Conservation (phyloP, 2,113 vertebrate genomes). For the Puntigrus tetrazona region DNA sequence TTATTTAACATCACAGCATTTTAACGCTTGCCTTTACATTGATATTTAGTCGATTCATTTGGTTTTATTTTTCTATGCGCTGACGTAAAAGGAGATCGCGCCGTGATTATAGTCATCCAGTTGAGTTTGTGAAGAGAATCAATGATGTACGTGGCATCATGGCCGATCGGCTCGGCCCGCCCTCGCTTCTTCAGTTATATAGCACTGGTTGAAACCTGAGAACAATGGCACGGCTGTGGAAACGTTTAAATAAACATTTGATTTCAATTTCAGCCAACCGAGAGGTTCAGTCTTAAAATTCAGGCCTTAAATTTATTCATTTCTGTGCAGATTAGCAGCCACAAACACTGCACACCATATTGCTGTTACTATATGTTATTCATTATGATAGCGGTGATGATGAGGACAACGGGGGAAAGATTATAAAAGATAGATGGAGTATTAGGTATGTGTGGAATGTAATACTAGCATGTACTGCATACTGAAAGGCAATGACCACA, state of each 20-base stretch:
- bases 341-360: neutral
- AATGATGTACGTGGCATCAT: neutral
- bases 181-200: neutral
- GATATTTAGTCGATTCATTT: neutral
- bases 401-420: neutral
- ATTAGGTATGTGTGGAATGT: conserved; percentile 15
- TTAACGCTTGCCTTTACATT: neutral
- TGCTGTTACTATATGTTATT: conserved; percentile 3
- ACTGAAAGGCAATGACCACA: neutral
- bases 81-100: neutral
- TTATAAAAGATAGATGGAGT: neutral
- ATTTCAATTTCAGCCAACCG: neutral
- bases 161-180: neutral
- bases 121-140: neutral
- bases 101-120: neutral
- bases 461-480: neutral
- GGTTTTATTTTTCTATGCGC: neutral
- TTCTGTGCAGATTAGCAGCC: neutral
- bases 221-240: neutral
- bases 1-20: neutral
- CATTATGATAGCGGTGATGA: conserved; percentile 29
- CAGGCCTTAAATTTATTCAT: neutral
- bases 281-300: neutral
- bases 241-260: conserved; percentile 6
- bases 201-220: neutral